Evolutionary conservation across 2,888 invertebrate species (phyloP), one percentile per base, ranked within the genome.

Genomic region (Macrophya annulata): DNA sequence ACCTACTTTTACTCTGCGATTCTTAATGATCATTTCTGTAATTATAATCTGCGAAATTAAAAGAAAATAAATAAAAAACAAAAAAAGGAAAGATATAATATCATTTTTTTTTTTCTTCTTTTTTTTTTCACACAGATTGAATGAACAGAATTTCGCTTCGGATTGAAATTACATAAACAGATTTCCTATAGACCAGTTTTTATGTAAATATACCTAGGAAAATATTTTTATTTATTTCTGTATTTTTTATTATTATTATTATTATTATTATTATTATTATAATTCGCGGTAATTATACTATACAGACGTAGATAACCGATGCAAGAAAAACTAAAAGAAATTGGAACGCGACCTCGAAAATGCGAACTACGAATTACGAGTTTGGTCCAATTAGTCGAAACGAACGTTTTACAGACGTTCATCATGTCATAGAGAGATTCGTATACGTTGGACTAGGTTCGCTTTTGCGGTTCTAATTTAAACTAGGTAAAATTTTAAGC

Each of bases 291-390:
- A 31, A 31, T 31, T 31, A 31, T 1, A 31, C 31, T 31, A 31
- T 31, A 31, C 31, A 31, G 1, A 31, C 31, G 31, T 9, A 4
- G 37, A 6, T n/a, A n/a, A 31, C 31, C 37, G 15, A 40, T 40
- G 37, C 71, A 40, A 68, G 9, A 10, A 40, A 71, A 71, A 40
- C 3, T 10, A 31, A 4, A 40, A 71, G 40, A 71, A 71, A 71
- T 71, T 71, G 40, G 71, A 71, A 71, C 71, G 40, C n/a, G 71
- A 71, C 71, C 71, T 71, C 40, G 43, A 71, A 71, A 71, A 71
- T 71, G 40, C 4, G 40, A 71, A 71, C 40, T 21, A 71, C 40
- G 31, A 71, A 40, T 71, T 71, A 43, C 71, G 40, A 40, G 62
- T 31, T 25, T n/a, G 9, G 40, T 71, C 43, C 71, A 71, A 71